Evolutionary conservation across 2,797 vertebrate species (phyloP).

Genomic region (Esox masquinongy): DNA sequence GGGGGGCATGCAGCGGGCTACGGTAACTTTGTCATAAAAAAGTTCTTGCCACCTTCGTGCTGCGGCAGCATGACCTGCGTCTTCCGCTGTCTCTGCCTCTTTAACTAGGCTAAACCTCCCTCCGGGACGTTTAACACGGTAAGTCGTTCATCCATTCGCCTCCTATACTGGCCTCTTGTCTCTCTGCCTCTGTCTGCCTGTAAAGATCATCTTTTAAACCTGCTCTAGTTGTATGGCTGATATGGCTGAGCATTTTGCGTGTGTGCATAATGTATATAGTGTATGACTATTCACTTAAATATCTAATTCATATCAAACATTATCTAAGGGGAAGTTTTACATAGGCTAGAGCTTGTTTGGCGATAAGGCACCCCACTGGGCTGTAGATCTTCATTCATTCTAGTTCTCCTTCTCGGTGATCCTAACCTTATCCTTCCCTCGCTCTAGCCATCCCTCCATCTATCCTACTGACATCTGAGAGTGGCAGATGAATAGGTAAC

Average conservation of each 20-base stretch:
- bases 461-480: conserved; percentile 51
- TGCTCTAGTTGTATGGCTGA: no score
- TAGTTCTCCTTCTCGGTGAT: not conserved
- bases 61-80: conserved; percentile 49
- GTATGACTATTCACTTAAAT: not conserved
- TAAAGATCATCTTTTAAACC: not conserved
- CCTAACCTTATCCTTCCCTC: not conserved
- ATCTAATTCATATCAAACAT: not conserved
- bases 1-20: conserved; percentile 1
- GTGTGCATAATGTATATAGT: not conserved
- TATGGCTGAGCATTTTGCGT: not conserved
- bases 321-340: not conserved
- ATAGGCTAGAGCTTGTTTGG: not conserved
- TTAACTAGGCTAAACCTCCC: not conserved
- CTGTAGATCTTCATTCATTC: conserved; percentile 54
- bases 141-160: not conserved
- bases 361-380: conserved; percentile 54
- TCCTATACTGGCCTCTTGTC: not conserved
- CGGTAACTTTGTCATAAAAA: conserved; percentile 26
- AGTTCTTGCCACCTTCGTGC: conserved; percentile 13
- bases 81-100: not conserved
- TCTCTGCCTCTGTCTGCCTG: not conserved
- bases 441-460: conserved; percentile 13
- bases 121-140: not conserved
- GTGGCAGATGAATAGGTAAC: conserved; percentile 42